Percentiles rank a stretch among this genome's conserved stretches.
Evolutionary conservation across 2,797 vertebrate genomes (phyloP).

Genomic region (Falco biarmicus): DNA sequence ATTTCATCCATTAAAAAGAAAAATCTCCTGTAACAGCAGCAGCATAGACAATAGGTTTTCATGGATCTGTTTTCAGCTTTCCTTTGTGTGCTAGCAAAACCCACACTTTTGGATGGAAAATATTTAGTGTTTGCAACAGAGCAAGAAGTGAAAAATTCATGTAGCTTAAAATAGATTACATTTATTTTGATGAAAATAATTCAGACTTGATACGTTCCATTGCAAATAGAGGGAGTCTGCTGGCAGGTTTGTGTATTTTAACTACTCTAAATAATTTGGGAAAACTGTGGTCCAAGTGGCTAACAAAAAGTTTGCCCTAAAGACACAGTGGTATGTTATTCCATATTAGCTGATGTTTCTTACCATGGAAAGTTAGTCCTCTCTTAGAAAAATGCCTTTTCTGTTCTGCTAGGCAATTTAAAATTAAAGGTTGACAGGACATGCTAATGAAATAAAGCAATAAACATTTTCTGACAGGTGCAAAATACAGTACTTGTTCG

Average conservation of each 20-base stretch:
- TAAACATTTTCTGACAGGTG: constrained; percentile 55
- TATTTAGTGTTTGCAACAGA: background rate
- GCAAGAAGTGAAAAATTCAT: background rate
- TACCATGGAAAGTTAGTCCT: background rate
- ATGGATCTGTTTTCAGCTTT: background rate
- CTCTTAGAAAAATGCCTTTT: background rate
- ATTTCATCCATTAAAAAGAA: background rate
- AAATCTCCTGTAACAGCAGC: background rate
- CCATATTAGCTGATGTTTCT: background rate
- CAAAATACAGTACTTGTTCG: constrained; percentile 28
- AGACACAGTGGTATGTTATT: background rate
- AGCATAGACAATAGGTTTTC: rapidly evolving
- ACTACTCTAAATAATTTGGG: background rate
- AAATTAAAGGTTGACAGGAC: constrained; percentile 57
- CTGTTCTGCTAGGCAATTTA: constrained; percentile 37
- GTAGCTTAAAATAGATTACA: background rate
- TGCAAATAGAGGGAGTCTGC: background rate
- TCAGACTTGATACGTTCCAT: background rate
- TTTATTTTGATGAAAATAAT: background rate
- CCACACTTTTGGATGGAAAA: background rate
- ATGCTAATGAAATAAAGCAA: constrained; percentile 70
- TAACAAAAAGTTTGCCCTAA: background rate
- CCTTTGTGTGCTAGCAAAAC: background rate
- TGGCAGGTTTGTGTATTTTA: background rate
- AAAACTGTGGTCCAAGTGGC: background rate